These are phyloP conservation scores for Ecliptopera silaceata DNA, from an alignment of 2,888 invertebrate genomes.

Conservation along the genomic window DNA sequence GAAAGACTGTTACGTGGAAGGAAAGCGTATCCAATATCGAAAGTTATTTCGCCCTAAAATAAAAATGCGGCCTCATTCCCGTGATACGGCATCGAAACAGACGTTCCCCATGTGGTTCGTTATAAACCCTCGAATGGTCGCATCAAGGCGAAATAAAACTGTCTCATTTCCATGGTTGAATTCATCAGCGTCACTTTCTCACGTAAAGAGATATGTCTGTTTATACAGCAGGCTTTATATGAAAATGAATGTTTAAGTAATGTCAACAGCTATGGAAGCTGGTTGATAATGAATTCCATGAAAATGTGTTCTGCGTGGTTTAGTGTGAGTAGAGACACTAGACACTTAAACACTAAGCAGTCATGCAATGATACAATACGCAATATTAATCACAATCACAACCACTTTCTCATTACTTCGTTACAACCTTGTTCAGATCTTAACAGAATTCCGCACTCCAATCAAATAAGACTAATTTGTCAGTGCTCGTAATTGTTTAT, in stretches of 20 bases:
- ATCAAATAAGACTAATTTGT: conserved; percentile 21
- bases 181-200: conserved; percentile 40
- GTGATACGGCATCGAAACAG: conserved; percentile 37
- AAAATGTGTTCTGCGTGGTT: neutral
- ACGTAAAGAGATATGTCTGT: conserved; percentile 31
- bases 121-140: conserved; percentile 61
- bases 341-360: no score
- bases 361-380: no score
- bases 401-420: no score
- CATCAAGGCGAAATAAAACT: conserved; percentile 55
- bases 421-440: conserved; percentile 3
- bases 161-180: conserved; percentile 43
- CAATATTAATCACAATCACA: no score
- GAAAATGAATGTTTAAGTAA: neutral
- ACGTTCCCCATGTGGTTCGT: conserved; percentile 53
- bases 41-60: conserved; percentile 46
- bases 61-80: conserved; percentile 45
- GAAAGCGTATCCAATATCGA: conserved; percentile 38
- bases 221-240: conserved; percentile 21
- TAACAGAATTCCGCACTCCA: conserved; percentile 15
- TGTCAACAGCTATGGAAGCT: no score
- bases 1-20: conserved; percentile 28
- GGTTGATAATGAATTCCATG: conserved; percentile 10
- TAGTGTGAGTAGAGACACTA: no score
- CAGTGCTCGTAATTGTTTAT: conserved; percentile 43